Evolutionary conservation across 92 coral and sea anemone species (phyloP).

Genomic region (Actinostola sp.): DNA sequence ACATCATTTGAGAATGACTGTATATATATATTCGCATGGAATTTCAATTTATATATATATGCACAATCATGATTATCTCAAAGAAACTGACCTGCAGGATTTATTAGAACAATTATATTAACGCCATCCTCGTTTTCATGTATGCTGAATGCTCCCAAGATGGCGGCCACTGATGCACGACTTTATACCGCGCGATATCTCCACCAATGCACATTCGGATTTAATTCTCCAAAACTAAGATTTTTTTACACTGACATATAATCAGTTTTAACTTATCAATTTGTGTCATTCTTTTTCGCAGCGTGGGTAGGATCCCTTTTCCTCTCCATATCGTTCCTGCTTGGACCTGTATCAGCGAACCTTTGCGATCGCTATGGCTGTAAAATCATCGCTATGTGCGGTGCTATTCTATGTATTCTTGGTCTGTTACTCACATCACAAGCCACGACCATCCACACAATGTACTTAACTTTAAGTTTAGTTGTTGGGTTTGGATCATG

Average conservation of each 20-base stretch:
- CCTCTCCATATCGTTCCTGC: constrained; percentile 29
- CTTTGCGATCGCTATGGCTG: constrained; percentile 48
- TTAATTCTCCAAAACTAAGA: background rate
- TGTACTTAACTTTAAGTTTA: constrained; percentile 34
- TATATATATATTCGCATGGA: background rate
- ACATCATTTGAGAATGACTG: background rate
- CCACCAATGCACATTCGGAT: too few species aligned
- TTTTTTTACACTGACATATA: background rate
- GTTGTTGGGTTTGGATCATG: constrained; percentile 35
- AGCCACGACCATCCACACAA: constrained; percentile 42
- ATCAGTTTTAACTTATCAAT: background rate
- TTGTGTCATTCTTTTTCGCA: background rate
- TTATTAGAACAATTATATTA: too few species aligned
- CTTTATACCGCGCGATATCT: too few species aligned
- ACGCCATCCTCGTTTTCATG: too few species aligned
- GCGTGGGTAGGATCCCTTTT: constrained; percentile 45
- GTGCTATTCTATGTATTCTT: constrained; percentile 27
- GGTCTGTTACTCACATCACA: constrained; percentile 42
- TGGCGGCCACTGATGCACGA: too few species aligned
- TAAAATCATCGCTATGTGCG: constrained; percentile 28
- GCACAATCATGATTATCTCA: too few species aligned
- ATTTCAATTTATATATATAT: too few species aligned
- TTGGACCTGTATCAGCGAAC: constrained; percentile 39
- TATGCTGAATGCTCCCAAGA: too few species aligned
- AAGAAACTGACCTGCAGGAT: too few species aligned